These are phyloP conservation scores for Scolopax rusticola DNA, from an alignment of 2,797 vertebrate genomes.

Conservation along the genomic window DNA sequence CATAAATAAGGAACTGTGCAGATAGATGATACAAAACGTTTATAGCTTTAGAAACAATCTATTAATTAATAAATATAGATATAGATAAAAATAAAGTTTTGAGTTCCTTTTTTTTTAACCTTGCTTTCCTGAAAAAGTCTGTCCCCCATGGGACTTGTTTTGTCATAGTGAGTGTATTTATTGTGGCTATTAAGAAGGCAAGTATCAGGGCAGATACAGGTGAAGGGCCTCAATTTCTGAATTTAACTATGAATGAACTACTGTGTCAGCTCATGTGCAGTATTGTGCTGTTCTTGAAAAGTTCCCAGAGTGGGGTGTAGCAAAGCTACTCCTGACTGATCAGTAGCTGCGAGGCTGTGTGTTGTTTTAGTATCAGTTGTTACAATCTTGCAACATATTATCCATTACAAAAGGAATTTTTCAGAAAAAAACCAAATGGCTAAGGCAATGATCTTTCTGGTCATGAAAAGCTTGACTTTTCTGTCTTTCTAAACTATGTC, in stretches of 20 bases:
- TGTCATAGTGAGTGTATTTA: background rate
- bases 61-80: background rate
- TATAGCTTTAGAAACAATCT: background rate
- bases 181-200: background rate
- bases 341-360: rapidly evolving
- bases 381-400: background rate
- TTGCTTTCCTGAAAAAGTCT: background rate
- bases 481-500: background rate
- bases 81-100: background rate
- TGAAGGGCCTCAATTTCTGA: background rate
- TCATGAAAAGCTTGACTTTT: background rate
- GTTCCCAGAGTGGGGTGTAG: rapidly evolving
- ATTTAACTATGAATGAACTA: too few species aligned
- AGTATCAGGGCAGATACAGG: background rate
- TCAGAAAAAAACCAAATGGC: background rate
- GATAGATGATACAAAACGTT: background rate
- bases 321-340: too few species aligned
- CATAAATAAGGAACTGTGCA: rapidly evolving
- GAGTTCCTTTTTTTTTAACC: background rate
- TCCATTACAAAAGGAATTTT: background rate
- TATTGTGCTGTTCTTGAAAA: background rate
- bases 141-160: background rate
- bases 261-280: background rate
- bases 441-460: background rate
- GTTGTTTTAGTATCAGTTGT: rapidly evolving